A percentile compares a stretch with the other conserved stretches of the same genome.
Conservation (phyloP, 2,888 invertebrate species). For the Urechis unicinctus region DNA sequence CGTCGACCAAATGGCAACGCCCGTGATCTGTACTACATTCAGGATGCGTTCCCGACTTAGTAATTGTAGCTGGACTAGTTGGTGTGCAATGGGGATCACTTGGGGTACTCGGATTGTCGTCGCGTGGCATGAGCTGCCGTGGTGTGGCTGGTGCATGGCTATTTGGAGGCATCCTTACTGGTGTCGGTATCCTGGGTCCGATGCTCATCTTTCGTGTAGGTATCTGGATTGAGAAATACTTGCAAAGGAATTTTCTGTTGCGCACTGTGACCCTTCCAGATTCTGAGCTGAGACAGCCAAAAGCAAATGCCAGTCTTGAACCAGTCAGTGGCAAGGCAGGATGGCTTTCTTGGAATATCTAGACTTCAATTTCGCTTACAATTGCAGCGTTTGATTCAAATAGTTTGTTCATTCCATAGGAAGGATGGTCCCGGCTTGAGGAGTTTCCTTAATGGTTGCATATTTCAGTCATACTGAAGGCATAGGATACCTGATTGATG, state of each 20-base stretch:
- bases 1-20: too few species aligned
- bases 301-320: conserved; percentile 24
- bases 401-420: neutral
- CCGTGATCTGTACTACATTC: too few species aligned
- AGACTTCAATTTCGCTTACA: conserved; percentile 17
- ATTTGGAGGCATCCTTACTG: too few species aligned
- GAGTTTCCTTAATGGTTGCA: neutral
- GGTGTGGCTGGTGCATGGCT: too few species aligned
- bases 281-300: conserved; percentile 15
- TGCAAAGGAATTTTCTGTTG: conserved; percentile 16
- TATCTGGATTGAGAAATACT: conserved; percentile 9
- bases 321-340: conserved; percentile 29
- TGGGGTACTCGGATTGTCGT: too few species aligned
- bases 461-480: neutral
- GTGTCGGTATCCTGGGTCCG: too few species aligned
- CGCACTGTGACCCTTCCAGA: conserved; percentile 17
- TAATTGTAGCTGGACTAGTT: too few species aligned
- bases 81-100: too few species aligned
- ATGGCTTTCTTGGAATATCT: conserved; percentile 23
- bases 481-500: too few species aligned
- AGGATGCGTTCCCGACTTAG: too few species aligned
- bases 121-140: too few species aligned
- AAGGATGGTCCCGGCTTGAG: neutral
- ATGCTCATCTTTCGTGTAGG: neutral
- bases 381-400: conserved; percentile 12